These are phyloP conservation scores for Pantala flavescens DNA, from an alignment of 1,140 invertebrate species.

Conservation along the genomic window DNA sequence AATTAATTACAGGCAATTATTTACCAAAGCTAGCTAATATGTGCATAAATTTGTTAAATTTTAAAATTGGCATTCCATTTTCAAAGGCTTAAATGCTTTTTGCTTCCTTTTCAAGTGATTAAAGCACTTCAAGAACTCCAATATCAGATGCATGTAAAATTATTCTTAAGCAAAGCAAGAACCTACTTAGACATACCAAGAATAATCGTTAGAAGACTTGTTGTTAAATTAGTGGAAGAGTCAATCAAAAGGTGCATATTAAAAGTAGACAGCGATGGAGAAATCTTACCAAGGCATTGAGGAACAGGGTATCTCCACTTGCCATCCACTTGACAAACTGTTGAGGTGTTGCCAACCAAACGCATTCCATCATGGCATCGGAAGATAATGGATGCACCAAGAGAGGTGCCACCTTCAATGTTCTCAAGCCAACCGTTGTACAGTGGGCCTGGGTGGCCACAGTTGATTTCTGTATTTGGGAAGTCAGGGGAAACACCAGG, in stretches of 20 bases:
- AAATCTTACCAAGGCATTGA: constrained; percentile 58
- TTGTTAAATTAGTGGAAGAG: neutral
- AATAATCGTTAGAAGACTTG: too few species aligned
- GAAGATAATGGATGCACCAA: constrained; percentile 87
- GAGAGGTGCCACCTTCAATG: constrained; percentile 72
- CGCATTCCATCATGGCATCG: constrained; percentile 88
- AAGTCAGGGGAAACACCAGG: neutral
- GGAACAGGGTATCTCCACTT: constrained; percentile 88
- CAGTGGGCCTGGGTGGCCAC: constrained; percentile 75
- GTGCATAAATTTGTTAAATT: neutral
- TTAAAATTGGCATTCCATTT: too few species aligned
- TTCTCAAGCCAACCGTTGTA: constrained; percentile 95
- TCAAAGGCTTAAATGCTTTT: too few species aligned
- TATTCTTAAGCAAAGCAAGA: too few species aligned
- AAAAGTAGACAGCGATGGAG: neutral
- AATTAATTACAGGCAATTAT: neutral
- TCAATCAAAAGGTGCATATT: neutral
- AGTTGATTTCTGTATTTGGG: constrained; percentile 72
- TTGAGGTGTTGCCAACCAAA: constrained; percentile 76
- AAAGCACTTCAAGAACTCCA: too few species aligned
- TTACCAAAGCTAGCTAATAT: neutral
- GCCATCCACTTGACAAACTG: constrained; percentile 84
- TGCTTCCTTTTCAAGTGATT: too few species aligned
- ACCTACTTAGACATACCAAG: too few species aligned
- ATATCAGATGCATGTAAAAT: too few species aligned